phyloP scores from a whole-genome alignment of 2,797 vertebrate species.

The Anguilla pacifica region DNA sequence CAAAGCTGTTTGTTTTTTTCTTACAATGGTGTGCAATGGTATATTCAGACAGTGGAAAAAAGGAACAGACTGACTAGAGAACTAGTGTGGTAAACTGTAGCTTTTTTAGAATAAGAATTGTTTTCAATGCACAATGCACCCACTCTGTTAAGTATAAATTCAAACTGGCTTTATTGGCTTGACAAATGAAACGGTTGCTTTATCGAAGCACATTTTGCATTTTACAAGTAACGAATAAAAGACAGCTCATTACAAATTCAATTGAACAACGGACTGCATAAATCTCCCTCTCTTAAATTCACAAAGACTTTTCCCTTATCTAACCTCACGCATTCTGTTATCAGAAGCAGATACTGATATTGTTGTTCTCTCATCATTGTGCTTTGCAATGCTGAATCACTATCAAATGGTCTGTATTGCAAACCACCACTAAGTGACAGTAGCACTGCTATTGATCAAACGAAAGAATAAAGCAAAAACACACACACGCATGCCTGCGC shows the following conservation, averaged over 20 bases:
- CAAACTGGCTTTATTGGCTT: not conserved
- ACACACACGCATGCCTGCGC: not conserved
- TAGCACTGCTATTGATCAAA: not conserved
- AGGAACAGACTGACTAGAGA: not conserved
- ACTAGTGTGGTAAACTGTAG: not conserved
- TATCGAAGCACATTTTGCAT: slow-evolving; percentile 4
- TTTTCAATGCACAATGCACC: not conserved
- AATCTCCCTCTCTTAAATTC: not conserved
- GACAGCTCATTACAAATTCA: not conserved
- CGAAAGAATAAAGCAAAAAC: not conserved
- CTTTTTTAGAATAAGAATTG: not conserved
- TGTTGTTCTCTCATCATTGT: not conserved
- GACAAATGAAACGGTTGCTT: not conserved
- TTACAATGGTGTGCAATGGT: not conserved
- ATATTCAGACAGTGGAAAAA: not conserved
- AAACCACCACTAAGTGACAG: not conserved
- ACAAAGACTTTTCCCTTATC: not conserved
- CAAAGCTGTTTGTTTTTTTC: not conserved
- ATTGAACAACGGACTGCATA: not conserved
- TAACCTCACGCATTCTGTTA: not conserved
- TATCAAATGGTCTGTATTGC: not conserved
- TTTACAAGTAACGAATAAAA: not conserved
- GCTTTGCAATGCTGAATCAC: not conserved
- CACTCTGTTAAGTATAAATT: not conserved
- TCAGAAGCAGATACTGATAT: not conserved